A percentile compares a stretch with the other conserved stretches of the same genome.
phyloP scores from a whole-genome alignment of 2,797 vertebrate genomes.

The Bradypus variegatus region DNA sequence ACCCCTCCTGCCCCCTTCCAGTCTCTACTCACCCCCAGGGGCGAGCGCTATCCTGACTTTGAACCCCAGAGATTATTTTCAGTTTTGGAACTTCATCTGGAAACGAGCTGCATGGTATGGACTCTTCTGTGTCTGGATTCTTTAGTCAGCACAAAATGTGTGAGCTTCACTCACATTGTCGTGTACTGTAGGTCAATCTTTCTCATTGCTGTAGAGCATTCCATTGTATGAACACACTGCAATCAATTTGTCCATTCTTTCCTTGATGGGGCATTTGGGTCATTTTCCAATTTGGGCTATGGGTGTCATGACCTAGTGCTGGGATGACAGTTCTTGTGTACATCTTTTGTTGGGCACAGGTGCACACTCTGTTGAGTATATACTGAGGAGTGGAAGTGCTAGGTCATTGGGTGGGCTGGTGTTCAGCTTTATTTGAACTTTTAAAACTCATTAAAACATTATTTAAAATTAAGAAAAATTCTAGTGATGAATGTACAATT shows the following conservation, averaged over 20 bases:
- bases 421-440: slow-evolving; percentile 21
- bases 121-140: background rate
- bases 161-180: background rate
- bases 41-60: background rate
- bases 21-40: background rate
- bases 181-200: background rate
- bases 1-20: background rate
- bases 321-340: background rate
- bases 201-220: background rate
- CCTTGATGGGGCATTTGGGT: background rate
- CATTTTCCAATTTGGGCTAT: background rate
- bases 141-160: background rate
- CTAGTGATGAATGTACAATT: too few species aligned
- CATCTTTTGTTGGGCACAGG: background rate
- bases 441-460: slow-evolving; percentile 10
- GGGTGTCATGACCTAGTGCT: background rate
- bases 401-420: background rate
- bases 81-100: background rate
- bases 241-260: background rate
- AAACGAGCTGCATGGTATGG: background rate
- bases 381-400: background rate
- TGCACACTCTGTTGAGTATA: background rate
- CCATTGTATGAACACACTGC: background rate
- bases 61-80: background rate
- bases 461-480: slow-evolving; percentile 30